These are phyloP conservation scores for Urechis unicinctus DNA, from an alignment of 2,888 invertebrate species.

Conservation along the genomic window DNA sequence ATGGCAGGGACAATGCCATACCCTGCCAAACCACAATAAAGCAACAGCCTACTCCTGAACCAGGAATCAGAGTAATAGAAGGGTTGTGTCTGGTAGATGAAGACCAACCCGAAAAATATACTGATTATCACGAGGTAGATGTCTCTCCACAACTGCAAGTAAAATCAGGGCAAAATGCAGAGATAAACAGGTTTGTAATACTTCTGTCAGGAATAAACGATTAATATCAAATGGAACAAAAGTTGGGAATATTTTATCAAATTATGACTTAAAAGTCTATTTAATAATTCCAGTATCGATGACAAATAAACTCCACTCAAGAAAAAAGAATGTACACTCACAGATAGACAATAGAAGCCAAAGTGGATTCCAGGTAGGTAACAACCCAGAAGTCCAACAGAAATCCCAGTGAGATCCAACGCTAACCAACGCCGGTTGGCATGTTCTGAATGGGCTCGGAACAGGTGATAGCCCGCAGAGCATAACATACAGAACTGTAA, in stretches of 20 bases:
- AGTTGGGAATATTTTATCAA: background rate
- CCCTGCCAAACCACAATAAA: conserved; percentile 37
- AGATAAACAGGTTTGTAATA: no score
- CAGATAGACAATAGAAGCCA: conserved; percentile 91
- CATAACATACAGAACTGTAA: conserved; percentile 85
- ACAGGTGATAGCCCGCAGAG: conserved; percentile 88
- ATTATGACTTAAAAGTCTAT: background rate
- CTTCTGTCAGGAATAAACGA: no score
- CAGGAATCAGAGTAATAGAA: conserved; percentile 55
- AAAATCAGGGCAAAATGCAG: background rate
- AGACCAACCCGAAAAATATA: conserved; percentile 72
- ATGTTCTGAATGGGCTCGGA: conserved; percentile 82
- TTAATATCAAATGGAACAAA: background rate
- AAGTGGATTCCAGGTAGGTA: conserved; percentile 94
- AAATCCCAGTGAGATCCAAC: conserved; percentile 88
- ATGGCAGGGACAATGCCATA: conserved; percentile 78
- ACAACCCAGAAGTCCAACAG: conserved; percentile 83
- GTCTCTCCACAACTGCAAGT: conserved; percentile 57
- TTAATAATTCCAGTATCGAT: background rate
- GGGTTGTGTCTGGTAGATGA: conserved; percentile 65
- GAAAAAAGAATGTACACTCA: conserved; percentile 54
- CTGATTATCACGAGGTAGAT: conserved; percentile 79
- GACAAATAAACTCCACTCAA: background rate
- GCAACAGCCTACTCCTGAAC: conserved; percentile 50
- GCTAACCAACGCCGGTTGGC: conserved; percentile 80